Evolutionary conservation across 2,113 vertebrate genomes (phyloP), one percentile per base, ranked within the genome.

Genomic region (Periophthalmus modestus): DNA sequence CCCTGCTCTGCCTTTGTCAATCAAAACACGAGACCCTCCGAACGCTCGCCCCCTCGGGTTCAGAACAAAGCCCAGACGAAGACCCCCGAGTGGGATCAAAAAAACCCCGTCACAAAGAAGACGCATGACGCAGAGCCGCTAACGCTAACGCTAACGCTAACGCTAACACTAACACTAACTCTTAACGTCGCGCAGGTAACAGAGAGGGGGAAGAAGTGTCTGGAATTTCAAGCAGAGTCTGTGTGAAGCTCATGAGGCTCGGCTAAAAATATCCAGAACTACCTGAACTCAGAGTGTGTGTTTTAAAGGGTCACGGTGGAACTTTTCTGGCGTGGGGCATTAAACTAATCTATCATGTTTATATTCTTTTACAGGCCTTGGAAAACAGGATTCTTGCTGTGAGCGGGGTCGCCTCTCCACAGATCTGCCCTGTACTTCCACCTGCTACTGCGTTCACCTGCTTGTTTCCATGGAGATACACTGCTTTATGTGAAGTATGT

Each of bases 1-100:
- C 77, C 87, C 87, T 83, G 79, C 72, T 74, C 74, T 84, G 84
- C 82, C 81, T 87, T 89, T 89, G 87, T 91, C 87, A 91, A 85
- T 89, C 86, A 90, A 87, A 91, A 88, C 80, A 88, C 81, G 66
- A 82, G 84, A 88, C 79, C 83, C 74, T 28, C 73, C 79, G 79
- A 79, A 89, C 87, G 89, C 89, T 87, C 82, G 82, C 80, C 71
- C 61, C 77, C 62, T 71, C 54, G 52, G 33, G 78, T 72, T 66
- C 55, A 62, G 18, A 66, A 43, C 7, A 43, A 43, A 43, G 10
- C 7, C 39, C 39, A 43, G 39, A 43, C 39, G 39, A 10, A 43
- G 61, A 73, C 43, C 68, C 74, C 65, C 84, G 68, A 84, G 85
- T 77, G 81, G 77, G 83, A n/a, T 89, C 83, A 80, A 70, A 72